Evolutionary conservation across 2,797 vertebrate genomes (phyloP).

Genomic region (Parauchenoglanis ngamensis): DNA sequence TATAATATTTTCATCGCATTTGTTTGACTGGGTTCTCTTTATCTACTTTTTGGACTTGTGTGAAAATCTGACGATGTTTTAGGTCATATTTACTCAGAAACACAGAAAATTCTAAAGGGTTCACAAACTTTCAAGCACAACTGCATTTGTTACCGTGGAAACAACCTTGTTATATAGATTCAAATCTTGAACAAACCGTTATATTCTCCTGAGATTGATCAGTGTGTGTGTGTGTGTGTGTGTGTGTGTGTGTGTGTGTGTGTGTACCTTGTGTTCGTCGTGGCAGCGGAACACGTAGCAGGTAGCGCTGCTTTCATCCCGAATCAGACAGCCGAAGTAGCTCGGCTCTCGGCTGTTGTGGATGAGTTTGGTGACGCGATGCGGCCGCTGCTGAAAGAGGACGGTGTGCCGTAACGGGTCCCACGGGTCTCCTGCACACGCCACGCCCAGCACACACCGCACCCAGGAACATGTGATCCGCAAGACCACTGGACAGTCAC

Average conservation of each 20-base stretch:
- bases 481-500: constrained; percentile 70
- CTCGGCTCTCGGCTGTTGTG: constrained; percentile 91
- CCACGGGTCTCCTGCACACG: constrained; percentile 74
- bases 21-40: no score
- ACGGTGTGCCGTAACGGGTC: constrained; percentile 84
- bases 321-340: constrained; percentile 90
- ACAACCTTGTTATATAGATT: not conserved
- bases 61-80: no score
- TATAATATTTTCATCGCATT: no score
- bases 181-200: not conserved
- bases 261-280: constrained; percentile 84
- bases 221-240: not conserved
- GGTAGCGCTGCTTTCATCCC: constrained; percentile 70
- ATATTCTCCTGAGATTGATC: not conserved
- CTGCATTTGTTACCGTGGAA: not conserved
- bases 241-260: not conserved
- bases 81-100: no score
- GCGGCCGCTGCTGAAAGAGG: constrained; percentile 87
- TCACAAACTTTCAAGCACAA: no score
- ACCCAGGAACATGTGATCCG: constrained; percentile 78
- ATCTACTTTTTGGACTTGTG: no score
- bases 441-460: constrained; percentile 76
- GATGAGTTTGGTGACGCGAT: constrained; percentile 86
- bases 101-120: no score
- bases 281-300: constrained; percentile 92